Base-by-base conservation (phyloP, 2,888 invertebrate genomes). In the Pyrocoelia pectoralis region DNA sequence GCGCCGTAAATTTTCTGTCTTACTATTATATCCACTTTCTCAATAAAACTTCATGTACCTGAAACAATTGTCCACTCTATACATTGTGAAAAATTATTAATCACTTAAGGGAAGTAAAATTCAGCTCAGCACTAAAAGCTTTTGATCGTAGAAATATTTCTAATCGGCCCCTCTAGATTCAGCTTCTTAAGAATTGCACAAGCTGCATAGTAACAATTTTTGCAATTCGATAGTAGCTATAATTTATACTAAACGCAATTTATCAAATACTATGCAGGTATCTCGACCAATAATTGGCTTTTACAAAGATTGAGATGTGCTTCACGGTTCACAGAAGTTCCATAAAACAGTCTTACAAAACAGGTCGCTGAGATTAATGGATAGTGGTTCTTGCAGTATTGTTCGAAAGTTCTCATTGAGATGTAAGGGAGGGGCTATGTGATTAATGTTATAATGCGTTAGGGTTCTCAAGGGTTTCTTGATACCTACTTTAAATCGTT, bases 381-480 rank as follows among this genome's bases (percentile, higher is more conserved):
- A 54, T 73, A 75, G 75, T 74, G 74, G 76, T 72, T 72, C 72
- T 73, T 52, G 70, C 70, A 69, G 71, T 71, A 73, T 74, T 70
- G 72, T 72, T 70, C 70, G 74, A 74, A 70, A 72, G 65, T 67
- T 68, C 84, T 80, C 85, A 86, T 86, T 85, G 85, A 86, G 85
- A 84, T 85, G 84, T 86, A 84, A 85, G 84, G 85, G 85, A 84
- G 85, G 85, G 80, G 84, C 84, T 78, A 82, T 83, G 84, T 72
- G 71, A 72, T 71, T 40, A 65, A 71, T 69, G 67, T 33, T 33
- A 46, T 54, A 63, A 63, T 64, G 38, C 57, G 33, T 41, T 53
- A 24, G 28, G 29, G 59, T 28, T 54, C 41, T 38, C 13, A 41
- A 38, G 50, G 59, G 49, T 57, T 50, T 58, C 29, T 17, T 54